Percentiles rank a stretch among this genome's conserved stretches.
Evolutionary conservation across 2,113 vertebrate species (phyloP).

Genomic region (Carassius auratus): DNA sequence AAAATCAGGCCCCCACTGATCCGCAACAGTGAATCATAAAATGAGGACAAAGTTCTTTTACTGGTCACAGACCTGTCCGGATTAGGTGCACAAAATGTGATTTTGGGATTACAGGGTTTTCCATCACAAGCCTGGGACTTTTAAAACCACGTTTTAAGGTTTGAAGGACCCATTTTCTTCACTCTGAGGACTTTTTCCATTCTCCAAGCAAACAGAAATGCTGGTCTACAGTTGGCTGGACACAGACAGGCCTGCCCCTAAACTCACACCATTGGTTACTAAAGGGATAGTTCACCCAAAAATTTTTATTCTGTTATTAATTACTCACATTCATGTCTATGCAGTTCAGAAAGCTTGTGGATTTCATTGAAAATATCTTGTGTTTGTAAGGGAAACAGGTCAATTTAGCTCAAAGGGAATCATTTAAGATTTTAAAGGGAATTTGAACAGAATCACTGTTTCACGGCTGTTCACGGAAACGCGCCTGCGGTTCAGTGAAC

Average conservation of each 20-base stretch:
- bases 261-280: background rate
- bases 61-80: background rate
- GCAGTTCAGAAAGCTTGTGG: no score
- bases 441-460: no score
- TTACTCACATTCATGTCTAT: background rate
- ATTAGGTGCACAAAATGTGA: background rate
- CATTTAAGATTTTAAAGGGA: no score
- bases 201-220: no score
- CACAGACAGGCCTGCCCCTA: background rate
- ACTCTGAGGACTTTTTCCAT: no score
- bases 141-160: no score
- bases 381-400: no score
- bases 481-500: no score
- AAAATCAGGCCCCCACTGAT: slow-evolving; percentile 16
- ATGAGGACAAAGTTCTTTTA: slow-evolving; percentile 35
- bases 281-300: no score
- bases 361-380: no score
- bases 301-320: background rate
- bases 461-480: no score
- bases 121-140: background rate
- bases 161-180: background rate
- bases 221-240: background rate
- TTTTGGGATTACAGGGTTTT: background rate
- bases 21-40: slow-evolving; percentile 18
- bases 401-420: no score